These are phyloP conservation scores for Triplophysa siluroides DNA, from an alignment of 2,113 vertebrate species.

Conservation along the genomic window DNA sequence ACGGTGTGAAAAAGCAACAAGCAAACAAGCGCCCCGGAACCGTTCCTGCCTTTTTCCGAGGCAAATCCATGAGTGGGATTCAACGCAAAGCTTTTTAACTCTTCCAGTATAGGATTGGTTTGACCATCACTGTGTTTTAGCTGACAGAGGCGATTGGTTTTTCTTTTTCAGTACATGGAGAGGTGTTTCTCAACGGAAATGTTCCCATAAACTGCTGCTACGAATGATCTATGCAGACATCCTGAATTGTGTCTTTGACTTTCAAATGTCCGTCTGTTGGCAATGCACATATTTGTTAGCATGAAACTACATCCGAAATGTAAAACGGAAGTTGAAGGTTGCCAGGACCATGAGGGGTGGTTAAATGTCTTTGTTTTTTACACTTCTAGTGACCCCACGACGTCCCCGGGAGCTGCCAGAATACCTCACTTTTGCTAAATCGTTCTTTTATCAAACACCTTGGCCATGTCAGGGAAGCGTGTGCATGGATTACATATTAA, in stretches of 20 bases:
- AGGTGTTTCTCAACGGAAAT: constrained; percentile 4
- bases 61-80: constrained; percentile 8
- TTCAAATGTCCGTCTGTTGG: background rate
- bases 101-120: constrained; percentile 23
- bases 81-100: constrained; percentile 32
- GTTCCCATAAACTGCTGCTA: constrained; percentile 15
- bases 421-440: background rate
- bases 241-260: background rate
- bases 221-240: constrained; percentile 47
- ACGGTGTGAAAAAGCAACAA: background rate
- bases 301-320: background rate
- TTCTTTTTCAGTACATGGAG: background rate
- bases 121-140: constrained; percentile 29
- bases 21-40: constrained; percentile 11
- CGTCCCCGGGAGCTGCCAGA: background rate
- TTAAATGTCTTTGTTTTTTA: background rate
- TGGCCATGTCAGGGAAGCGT: constrained; percentile 17
- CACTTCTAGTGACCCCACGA: background rate
- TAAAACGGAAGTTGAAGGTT: background rate
- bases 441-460: background rate
- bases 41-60: constrained; percentile 15
- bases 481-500: constrained; percentile 18
- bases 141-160: background rate
- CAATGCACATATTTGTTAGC: background rate
- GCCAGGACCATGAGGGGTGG: background rate